Conservation (phyloP, 2,797 vertebrate species). For the Allobates femoralis region DNA sequence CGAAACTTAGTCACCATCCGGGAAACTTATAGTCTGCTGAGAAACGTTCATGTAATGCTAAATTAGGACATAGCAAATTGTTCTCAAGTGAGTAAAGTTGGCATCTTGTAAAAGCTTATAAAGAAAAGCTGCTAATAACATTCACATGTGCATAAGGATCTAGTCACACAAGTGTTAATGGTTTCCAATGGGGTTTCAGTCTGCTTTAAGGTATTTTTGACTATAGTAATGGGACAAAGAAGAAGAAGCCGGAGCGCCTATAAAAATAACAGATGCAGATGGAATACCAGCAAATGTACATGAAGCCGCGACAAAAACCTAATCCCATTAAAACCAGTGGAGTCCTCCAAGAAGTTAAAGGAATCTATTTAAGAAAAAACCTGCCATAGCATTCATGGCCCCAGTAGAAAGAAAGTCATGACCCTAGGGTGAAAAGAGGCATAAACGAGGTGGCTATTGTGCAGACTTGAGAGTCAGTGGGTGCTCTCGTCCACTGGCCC, state of each 20-base stretch:
- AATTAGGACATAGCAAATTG: conserved; percentile 15
- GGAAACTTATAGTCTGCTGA: conserved; percentile 14
- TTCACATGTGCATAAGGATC: background rate
- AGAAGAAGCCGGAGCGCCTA: background rate
- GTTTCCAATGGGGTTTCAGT: background rate
- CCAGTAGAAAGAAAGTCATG: too few relatives aligned
- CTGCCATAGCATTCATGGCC: too few relatives aligned
- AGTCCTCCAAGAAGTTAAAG: too few relatives aligned
- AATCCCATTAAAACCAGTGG: too few relatives aligned
- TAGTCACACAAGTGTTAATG: background rate
- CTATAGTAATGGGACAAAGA: background rate
- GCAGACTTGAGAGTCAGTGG: too few relatives aligned
- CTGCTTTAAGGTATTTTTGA: background rate
- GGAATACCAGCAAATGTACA: background rate
- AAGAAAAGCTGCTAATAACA: background rate
- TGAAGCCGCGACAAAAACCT: background rate
- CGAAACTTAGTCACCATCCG: background rate
- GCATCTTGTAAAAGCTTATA: background rate
- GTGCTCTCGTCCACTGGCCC: too few relatives aligned
- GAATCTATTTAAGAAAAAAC: too few relatives aligned
- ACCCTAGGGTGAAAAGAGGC: too few relatives aligned
- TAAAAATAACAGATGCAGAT: too few relatives aligned
- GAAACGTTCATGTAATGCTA: background rate
- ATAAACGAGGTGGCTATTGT: too few relatives aligned
- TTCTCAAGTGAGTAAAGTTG: background rate